Conservation (phyloP, 2,113 vertebrate species). For the Echinops telfairi region DNA sequence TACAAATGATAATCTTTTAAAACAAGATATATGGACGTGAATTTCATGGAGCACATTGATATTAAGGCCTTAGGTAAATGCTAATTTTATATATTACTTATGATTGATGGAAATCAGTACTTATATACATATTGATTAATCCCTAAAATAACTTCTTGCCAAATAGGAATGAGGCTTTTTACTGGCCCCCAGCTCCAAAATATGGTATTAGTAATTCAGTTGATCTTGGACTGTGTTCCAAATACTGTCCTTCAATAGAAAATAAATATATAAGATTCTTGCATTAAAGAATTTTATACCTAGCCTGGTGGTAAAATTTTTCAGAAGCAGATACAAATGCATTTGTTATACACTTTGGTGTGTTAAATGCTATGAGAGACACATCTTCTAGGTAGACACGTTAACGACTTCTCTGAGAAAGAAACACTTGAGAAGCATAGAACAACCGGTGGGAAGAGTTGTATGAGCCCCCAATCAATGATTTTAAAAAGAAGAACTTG, state of each 20-base stretch:
- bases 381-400: not conserved
- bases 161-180: not conserved
- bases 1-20: constrained; percentile 4
- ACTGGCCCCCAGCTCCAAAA: not conserved
- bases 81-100: not conserved
- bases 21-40: not conserved
- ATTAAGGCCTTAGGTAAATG: not conserved
- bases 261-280: not conserved
- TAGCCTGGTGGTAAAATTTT: not conserved
- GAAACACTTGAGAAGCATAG: not conserved
- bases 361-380: not conserved
- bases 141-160: not conserved
- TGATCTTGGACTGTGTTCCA: constrained; percentile 34
- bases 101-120: not conserved
- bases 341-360: constrained; percentile 34
- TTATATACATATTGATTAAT: not conserved
- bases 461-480: too few species aligned
- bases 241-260: constrained; percentile 23
- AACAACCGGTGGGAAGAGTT: not conserved
- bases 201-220: not conserved
- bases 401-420: not conserved
- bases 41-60: not conserved
- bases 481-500: not conserved
- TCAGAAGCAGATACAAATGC: not conserved
- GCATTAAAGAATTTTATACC: constrained; percentile 12